Evolutionary conservation across 2,113 vertebrate species (phyloP).

Genomic region (Hippocampus mohnikei): DNA sequence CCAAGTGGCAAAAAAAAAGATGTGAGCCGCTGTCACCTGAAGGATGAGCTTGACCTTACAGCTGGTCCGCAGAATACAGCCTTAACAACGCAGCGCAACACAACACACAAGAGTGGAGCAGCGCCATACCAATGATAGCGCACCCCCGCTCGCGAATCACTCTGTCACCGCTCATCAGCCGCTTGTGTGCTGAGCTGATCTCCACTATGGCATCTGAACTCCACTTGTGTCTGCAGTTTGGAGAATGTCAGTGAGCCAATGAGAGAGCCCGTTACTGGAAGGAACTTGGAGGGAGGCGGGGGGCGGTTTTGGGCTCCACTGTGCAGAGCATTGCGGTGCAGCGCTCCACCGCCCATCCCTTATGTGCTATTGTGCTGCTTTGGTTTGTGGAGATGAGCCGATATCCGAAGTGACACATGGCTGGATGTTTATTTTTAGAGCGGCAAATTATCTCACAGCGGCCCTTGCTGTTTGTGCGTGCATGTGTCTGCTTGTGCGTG

Average conservation of each 20-base stretch:
- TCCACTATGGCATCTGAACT: conserved; percentile 23
- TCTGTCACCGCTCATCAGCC: conserved; percentile 40
- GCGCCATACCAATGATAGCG: conserved; percentile 34
- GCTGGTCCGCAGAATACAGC: conserved; percentile 1
- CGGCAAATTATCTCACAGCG: conserved; percentile 63
- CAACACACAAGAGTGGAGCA: neutral
- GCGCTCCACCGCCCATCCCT: conserved; percentile 14
- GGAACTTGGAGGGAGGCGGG: neutral
- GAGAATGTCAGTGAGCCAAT: conserved; percentile 33
- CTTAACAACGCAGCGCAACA: conserved; percentile 2
- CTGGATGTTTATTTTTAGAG: conserved; percentile 71
- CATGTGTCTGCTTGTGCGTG: conserved; percentile 22
- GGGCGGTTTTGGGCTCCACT: neutral
- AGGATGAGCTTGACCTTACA: conserved; percentile 36
- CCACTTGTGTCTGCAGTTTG: conserved; percentile 31
- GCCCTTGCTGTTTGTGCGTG: conserved; percentile 35
- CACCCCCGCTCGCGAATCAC: conserved; percentile 28
- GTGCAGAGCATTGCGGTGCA: neutral
- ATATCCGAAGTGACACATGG: conserved; percentile 70
- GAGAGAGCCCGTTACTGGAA: conserved; percentile 17
- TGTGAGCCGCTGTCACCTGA: conserved; percentile 51
- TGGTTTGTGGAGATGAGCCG: conserved; percentile 42
- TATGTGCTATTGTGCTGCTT: conserved; percentile 37
- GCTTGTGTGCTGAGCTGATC: conserved; percentile 34
- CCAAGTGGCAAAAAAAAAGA: conserved; percentile 28